A percentile compares a stretch with the other conserved stretches of the same genome.
Conservation (phyloP, 2,888 invertebrate species). For the Hetaerina titia region DNA sequence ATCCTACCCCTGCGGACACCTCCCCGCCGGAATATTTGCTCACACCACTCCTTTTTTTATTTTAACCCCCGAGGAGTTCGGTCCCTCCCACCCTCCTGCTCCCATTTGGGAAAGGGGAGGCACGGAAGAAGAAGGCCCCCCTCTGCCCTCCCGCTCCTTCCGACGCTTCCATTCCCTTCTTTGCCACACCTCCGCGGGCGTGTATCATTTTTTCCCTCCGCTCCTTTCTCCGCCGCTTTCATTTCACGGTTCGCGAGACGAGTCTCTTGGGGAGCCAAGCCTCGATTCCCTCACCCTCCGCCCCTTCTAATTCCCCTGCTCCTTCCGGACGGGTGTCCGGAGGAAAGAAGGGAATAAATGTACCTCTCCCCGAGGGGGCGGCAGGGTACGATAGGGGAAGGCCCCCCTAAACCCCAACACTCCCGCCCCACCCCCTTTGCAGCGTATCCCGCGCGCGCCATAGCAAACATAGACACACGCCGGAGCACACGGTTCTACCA, state of each 20-base stretch:
- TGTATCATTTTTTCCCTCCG: not conserved
- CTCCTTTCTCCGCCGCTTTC: not conserved
- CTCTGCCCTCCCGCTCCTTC: not conserved
- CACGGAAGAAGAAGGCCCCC: not conserved
- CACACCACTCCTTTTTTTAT: not conserved
- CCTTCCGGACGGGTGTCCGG: not conserved
- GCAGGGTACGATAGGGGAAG: not conserved
- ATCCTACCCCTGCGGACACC: no score
- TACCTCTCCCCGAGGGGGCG: not conserved
- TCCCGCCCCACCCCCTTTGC: no score
- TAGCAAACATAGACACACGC: no score
- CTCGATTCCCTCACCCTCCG: not conserved
- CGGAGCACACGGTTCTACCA: no score
- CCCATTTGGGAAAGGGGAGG: not conserved
- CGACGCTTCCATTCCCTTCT: no score
- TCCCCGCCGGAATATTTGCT: not conserved
- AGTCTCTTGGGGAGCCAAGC: not conserved
- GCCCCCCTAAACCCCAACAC: not conserved
- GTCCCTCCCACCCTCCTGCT: not conserved
- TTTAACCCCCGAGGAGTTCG: not conserved
- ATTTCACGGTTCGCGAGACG: conserved; percentile 4
- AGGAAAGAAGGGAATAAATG: not conserved
- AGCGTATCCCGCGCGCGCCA: no score
- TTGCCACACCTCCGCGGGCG: no score
- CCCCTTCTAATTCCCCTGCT: not conserved